Base-by-base conservation (phyloP, 2,797 vertebrate species). In the Melanotaenia nigrans region DNA sequence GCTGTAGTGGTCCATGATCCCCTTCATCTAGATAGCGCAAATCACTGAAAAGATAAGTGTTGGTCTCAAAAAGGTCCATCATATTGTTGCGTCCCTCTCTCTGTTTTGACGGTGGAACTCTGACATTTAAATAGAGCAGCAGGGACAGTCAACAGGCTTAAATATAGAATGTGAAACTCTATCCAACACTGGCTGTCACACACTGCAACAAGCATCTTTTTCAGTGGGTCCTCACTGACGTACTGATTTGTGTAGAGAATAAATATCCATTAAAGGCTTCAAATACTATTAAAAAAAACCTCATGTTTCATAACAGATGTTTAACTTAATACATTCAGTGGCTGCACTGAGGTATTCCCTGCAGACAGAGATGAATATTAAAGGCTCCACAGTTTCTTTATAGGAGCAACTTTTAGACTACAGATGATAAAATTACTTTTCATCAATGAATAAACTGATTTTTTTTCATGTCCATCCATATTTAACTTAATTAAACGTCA, bases 51-150 rank as follows among this genome's bases (percentile, higher is more conserved):
- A 98, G 97, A 94, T 97, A 99, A 92, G 96, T 94, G 88, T 95
- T 96, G 89, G 97, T 96, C 96, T 99, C 98, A 84, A 99, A 99
- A 95, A 99, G 96, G 96, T 99, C 97, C 98, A 99, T 99, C 97
- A 98, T 99, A 95, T 94, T 98, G 96, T 94, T 94, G 93, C 94
- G 51, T 65, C 85, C 87, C 87, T 89, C 85, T 87, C 92, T 95
- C 89, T 92, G 92, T 91, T 92, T 89, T 92, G 93, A 94, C 93
- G 93, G 93, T 90, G 89, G 92, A 92, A 93, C 95, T 94, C 90
- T 92, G 95, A 96, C 95, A 97, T 98, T 97, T 97, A 97, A 98
- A 97, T 96, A 97, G 95, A 83, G 94, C 94, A 83, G 84, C 92
- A 80, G 95, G 96, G 96, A 97, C 95, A 96, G 96, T 95, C 92